Conservation (phyloP, 2,888 invertebrate genomes). For the Trachelus stipa region DNA sequence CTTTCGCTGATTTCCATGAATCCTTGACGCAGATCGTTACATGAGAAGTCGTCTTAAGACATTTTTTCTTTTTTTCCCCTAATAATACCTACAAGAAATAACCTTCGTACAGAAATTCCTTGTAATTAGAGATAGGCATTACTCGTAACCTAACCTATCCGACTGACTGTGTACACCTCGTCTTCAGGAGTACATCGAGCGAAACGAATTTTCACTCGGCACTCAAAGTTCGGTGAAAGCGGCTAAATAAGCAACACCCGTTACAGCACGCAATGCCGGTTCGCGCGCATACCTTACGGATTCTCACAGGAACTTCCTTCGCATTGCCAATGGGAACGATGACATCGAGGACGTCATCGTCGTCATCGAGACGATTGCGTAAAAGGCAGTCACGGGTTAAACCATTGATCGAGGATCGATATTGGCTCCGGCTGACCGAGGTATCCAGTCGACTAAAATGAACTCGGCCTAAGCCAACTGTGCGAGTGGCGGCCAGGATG, state of each 20-base stretch:
- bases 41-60: not conserved
- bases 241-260: not conserved
- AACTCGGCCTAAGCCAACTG: not conserved
- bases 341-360: not conserved
- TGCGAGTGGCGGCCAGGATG: not conserved
- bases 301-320: not conserved
- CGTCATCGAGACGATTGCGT: not conserved
- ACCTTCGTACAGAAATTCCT: not conserved
- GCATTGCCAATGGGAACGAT: not conserved
- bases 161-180: not conserved
- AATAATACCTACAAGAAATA: not conserved
- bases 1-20: not conserved
- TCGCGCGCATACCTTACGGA: not conserved
- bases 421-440: not conserved
- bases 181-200: not conserved
- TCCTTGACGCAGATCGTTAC: not conserved
- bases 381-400: not conserved
- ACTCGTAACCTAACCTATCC: not conserved
- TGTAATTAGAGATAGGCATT: not conserved
- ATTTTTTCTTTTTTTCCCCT: not conserved
- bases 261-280: not conserved
- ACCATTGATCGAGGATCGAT: not conserved
- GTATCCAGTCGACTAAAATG: not conserved
- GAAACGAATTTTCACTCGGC: not conserved
- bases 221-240: not conserved